These are phyloP conservation scores for Drosophila ogumai DNA, from an alignment of 1,140 invertebrate species.

Conservation along the genomic window DNA sequence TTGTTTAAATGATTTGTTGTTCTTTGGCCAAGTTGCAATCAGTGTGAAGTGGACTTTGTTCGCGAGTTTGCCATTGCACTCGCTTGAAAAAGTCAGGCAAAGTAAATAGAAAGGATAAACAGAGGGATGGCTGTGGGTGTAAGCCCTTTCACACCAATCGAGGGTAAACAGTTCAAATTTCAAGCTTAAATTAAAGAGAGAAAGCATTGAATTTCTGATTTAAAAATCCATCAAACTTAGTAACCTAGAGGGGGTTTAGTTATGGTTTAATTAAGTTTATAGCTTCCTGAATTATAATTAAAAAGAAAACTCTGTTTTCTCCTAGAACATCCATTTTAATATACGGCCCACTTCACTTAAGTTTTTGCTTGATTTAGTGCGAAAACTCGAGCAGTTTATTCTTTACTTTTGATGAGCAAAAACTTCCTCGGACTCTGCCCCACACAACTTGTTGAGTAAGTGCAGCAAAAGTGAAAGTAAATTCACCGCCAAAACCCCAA, in stretches of 20 bases:
- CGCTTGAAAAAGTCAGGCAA: slow-evolving; percentile 24
- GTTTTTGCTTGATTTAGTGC: slow-evolving; percentile 12
- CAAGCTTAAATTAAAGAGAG: background rate
- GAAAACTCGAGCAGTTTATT: slow-evolving; percentile 3
- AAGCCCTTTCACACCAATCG: background rate
- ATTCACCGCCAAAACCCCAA: slow-evolving; percentile 42
- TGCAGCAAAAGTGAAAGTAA: slow-evolving; percentile 74
- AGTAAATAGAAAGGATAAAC: slow-evolving; percentile 22
- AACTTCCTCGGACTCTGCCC: slow-evolving; percentile 21
- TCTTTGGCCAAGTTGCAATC: slow-evolving; percentile 74
- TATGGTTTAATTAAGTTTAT: background rate
- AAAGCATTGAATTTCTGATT: background rate
- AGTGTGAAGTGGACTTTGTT: slow-evolving; percentile 50
- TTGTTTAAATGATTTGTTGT: slow-evolving; percentile 75
- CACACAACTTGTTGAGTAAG: slow-evolving; percentile 39
- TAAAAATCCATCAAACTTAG: background rate
- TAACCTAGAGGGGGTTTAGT: no score
- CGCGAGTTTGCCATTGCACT: slow-evolving; percentile 32
- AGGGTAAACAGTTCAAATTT: background rate
- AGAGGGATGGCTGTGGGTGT: background rate
- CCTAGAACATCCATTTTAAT: background rate
- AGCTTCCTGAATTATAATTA: background rate
- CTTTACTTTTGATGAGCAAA: slow-evolving; percentile 25
- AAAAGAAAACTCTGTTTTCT: background rate
- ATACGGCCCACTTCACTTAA: background rate